These are phyloP conservation scores for Rhingia campestris DNA, from an alignment of 2,888 invertebrate genomes.

Conservation along the genomic window DNA sequence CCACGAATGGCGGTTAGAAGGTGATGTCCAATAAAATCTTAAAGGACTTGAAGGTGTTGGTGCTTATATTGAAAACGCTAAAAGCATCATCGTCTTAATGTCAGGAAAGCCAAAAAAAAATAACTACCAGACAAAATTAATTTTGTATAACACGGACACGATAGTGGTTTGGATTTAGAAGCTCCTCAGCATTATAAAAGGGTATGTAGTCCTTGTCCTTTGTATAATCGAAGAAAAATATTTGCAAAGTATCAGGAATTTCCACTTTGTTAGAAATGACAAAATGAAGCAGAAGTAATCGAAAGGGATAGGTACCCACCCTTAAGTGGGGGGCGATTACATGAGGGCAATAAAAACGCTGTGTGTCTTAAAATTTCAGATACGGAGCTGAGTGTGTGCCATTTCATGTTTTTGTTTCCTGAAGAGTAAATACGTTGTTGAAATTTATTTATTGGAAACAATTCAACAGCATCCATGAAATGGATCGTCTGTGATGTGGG, in stretches of 20 bases:
- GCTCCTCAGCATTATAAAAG: neutral
- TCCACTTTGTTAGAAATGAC: slow-evolving; percentile 53
- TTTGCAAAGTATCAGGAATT: slow-evolving; percentile 28
- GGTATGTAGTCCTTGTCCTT: slow-evolving; percentile 1
- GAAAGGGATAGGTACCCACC: slow-evolving; percentile 23
- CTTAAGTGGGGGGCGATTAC: slow-evolving; percentile 9
- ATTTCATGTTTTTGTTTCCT: slow-evolving; percentile 22
- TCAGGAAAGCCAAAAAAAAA: slow-evolving; percentile 2
- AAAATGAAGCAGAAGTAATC: slow-evolving; percentile 63
- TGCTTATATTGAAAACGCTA: neutral
- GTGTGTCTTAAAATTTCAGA: slow-evolving; percentile 41
- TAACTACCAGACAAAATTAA: slow-evolving; percentile 11
- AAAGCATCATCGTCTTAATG: slow-evolving; percentile 9
- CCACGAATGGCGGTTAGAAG: neutral
- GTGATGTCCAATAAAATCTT: too few species aligned
- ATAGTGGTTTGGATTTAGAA: slow-evolving; percentile 11
- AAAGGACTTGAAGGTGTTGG: neutral
- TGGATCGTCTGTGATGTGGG: neutral
- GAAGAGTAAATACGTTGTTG: slow-evolving; percentile 17
- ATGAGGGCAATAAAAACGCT: slow-evolving; percentile 33
- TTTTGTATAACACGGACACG: slow-evolving; percentile 5
- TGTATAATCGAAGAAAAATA: slow-evolving; percentile 43
- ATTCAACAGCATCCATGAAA: slow-evolving; percentile 33
- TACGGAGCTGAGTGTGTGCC: slow-evolving; percentile 26
- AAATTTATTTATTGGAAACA: slow-evolving; percentile 59